Conservation (phyloP, 2,113 vertebrate species). For the Callionymus lyra region DNA sequence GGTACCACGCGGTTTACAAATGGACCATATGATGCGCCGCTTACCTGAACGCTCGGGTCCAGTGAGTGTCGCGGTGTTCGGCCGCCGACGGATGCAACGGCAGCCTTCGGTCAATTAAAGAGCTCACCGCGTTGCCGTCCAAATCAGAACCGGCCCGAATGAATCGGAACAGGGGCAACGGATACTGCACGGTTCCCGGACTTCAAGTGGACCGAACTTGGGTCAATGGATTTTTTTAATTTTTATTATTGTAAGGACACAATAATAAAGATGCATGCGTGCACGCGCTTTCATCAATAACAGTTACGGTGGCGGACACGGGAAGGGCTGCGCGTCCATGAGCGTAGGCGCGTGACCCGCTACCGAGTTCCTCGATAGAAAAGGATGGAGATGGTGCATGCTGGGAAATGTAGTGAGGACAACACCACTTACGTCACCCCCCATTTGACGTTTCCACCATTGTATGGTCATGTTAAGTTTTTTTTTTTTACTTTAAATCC, state of each 20-base stretch:
- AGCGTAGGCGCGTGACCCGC: too few relatives aligned
- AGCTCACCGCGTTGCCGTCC: conserved; percentile 11
- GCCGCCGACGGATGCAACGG: conserved; percentile 12
- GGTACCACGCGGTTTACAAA: background rate
- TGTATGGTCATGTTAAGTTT: too few relatives aligned
- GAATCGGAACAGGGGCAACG: conserved; percentile 15
- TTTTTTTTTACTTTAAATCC: too few relatives aligned
- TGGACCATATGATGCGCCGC: background rate
- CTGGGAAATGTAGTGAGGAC: conserved; percentile 50
- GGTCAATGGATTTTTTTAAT: conserved; percentile 22
- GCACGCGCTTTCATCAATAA: conserved; percentile 67
- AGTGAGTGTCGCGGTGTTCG: conserved; percentile 1
- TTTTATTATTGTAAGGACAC: conserved; percentile 44
- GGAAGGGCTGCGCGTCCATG: background rate
- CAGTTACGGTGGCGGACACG: conserved; percentile 39
- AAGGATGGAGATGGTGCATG: conserved; percentile 8
- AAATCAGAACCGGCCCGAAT: conserved; percentile 11
- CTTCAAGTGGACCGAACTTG: conserved; percentile 3
- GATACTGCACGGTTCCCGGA: conserved; percentile 3
- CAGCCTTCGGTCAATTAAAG: conserved; percentile 13
- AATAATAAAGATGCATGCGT: conserved; percentile 23
- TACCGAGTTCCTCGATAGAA: too few relatives aligned
- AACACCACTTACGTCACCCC: background rate
- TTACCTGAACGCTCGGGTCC: conserved; percentile 32
- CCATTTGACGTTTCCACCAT: too few relatives aligned